phyloP scores from a whole-genome alignment of 2,113 vertebrate genomes.

The Nicator chloris region DNA sequence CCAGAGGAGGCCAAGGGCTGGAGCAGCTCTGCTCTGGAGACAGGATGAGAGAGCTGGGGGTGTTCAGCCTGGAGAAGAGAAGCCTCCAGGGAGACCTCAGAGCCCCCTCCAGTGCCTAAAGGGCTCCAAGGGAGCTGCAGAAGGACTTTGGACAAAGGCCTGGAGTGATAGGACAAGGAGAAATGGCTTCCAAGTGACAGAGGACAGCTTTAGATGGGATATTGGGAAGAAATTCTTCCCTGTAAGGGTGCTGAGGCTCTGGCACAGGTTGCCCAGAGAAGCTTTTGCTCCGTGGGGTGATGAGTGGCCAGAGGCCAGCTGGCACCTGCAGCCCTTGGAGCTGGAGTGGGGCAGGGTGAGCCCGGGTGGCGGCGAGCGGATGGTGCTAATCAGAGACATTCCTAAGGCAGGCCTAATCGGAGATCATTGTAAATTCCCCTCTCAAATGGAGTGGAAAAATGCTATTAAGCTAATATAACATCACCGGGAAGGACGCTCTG shows the following conservation, averaged over 20 bases:
- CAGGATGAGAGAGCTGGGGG: neutral
- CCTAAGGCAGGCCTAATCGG: slow-evolving; percentile 14
- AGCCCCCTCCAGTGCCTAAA: neutral
- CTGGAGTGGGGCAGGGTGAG: neutral
- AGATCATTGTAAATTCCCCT: slow-evolving; percentile 51
- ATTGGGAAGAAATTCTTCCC: neutral
- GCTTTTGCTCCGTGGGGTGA: neutral
- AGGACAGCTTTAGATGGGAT: neutral
- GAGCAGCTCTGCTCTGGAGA: neutral
- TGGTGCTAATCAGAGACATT: neutral
- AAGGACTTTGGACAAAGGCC: neutral
- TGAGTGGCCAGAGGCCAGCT: neutral
- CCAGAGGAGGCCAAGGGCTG: neutral
- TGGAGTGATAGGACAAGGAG: neutral
- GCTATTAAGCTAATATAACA: slow-evolving; percentile 57
- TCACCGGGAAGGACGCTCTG: neutral
- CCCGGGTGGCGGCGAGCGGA: accelerated
- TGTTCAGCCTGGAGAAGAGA: neutral
- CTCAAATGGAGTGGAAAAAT: slow-evolving; percentile 64
- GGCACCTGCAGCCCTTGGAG: neutral
- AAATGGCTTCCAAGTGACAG: neutral
- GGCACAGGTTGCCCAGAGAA: neutral
- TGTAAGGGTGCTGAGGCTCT: neutral
- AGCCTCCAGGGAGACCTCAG: neutral
- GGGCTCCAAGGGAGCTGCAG: neutral